These are phyloP conservation scores for Lasius fuliginosus DNA, from an alignment of 2,888 invertebrate species.

Conservation along the genomic window DNA sequence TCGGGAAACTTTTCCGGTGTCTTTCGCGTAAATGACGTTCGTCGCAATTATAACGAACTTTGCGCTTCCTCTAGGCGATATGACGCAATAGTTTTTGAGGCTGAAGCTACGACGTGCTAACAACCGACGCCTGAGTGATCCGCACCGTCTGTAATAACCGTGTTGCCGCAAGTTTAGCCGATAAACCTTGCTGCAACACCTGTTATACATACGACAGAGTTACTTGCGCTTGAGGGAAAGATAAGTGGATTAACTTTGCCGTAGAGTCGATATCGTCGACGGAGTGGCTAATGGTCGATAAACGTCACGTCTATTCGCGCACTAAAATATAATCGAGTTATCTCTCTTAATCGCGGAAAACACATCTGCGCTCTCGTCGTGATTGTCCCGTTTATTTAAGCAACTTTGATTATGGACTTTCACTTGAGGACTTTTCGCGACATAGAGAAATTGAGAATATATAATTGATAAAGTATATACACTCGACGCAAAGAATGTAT, in stretches of 20 bases:
- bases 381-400: background rate
- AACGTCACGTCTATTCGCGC: constrained; percentile 49
- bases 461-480: background rate
- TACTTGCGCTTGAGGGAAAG: constrained; percentile 64
- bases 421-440: background rate
- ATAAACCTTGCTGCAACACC: constrained; percentile 74
- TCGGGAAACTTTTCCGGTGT: constrained; percentile 5
- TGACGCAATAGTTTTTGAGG: constrained; percentile 31
- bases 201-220: constrained; percentile 72
- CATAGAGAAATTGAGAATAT: background rate
- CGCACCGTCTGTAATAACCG: constrained; percentile 70
- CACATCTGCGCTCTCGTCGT: background rate
- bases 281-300: constrained; percentile 68
- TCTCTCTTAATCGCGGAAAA: constrained; percentile 22
- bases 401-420: background rate
- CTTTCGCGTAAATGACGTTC: background rate
- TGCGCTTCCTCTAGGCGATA: background rate
- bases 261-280: constrained; percentile 64
- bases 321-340: constrained; percentile 42
- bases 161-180: constrained; percentile 74
- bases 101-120: constrained; percentile 47
- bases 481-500: background rate
- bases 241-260: constrained; percentile 78
- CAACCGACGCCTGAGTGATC: constrained; percentile 65
- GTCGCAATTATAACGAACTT: constrained; percentile 25